phyloP scores from a whole-genome alignment of 30 jellyfish, hydroid and myxozoan species.

The Morbakka virulenta region DNA sequence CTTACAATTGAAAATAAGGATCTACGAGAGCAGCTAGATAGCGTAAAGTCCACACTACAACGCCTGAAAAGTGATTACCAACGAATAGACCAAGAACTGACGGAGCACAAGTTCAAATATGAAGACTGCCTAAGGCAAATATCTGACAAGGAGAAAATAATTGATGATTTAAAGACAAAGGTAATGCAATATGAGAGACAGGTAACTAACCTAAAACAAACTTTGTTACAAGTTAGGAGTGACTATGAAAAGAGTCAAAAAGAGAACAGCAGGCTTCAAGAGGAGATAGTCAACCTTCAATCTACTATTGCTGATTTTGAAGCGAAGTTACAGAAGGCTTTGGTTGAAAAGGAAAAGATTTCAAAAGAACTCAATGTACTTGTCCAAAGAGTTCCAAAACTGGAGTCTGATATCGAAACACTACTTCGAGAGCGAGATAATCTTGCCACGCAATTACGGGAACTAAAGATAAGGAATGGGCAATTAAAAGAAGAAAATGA shows the following conservation, averaged over 20 bases:
- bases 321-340: conserved; percentile 72
- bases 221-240: conserved; percentile 57
- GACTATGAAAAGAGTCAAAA: conserved; percentile 92
- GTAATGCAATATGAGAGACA: conserved; percentile 66
- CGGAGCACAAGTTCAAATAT: conserved; percentile 80
- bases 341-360: conserved; percentile 74
- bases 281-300: conserved; percentile 74
- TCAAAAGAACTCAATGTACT: conserved; percentile 64
- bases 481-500: conserved; percentile 73
- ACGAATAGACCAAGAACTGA: conserved; percentile 79
- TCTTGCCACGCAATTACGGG: conserved; percentile 56
- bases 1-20: conserved; percentile 76
- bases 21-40: conserved; percentile 69
- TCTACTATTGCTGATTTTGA: conserved; percentile 65
- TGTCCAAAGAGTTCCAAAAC: conserved; percentile 65
- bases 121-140: conserved; percentile 83
- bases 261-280: conserved; percentile 81
- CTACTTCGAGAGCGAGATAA: conserved; percentile 61
- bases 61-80: conserved; percentile 75
- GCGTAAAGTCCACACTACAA: conserved; percentile 37
- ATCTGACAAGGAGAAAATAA: conserved; percentile 74
- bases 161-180: conserved; percentile 73
- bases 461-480: conserved; percentile 51
- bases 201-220: conserved; percentile 73
- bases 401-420: conserved; percentile 73